phyloP scores from a whole-genome alignment of 2,888 invertebrate genomes.

The Agrotis puta region DNA sequence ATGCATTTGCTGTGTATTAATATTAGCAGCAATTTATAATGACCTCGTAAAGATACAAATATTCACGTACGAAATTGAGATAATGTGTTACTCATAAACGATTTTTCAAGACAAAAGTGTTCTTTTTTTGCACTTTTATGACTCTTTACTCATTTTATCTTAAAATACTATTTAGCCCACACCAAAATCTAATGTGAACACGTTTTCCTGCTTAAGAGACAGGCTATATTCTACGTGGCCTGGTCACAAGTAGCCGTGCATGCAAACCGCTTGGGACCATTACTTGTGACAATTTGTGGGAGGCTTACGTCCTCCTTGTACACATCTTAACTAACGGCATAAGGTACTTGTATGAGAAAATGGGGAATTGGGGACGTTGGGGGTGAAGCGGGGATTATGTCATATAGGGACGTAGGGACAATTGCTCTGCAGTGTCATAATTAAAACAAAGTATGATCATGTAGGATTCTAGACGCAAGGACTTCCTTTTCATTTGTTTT shows the following conservation, averaged over 20 bases:
- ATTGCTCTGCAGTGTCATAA: slow-evolving; percentile 12
- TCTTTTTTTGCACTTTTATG: too few species aligned
- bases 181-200: slow-evolving; percentile 25
- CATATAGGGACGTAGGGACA: neutral
- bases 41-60: too few species aligned
- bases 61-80: too few species aligned
- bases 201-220: slow-evolving; percentile 36
- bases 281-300: slow-evolving; percentile 55
- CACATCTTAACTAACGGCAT: slow-evolving; percentile 40
- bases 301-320: slow-evolving; percentile 44
- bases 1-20: too few species aligned
- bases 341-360: slow-evolving; percentile 26
- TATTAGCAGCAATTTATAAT: too few species aligned
- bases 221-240: slow-evolving; percentile 47
- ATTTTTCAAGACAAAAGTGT: too few species aligned
- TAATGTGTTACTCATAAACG: too few species aligned
- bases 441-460: slow-evolving; percentile 8
- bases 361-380: slow-evolving; percentile 22
- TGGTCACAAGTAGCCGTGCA: slow-evolving; percentile 39
- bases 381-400: slow-evolving; percentile 14
- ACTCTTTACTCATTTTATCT: neutral
- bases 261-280: slow-evolving; percentile 51
- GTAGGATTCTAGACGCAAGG: neutral
- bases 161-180: neutral
- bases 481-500: slow-evolving; percentile 9